These are phyloP conservation scores for Pseudochirops corinnae DNA, from an alignment of 2,797 vertebrate species.

Conservation along the genomic window DNA sequence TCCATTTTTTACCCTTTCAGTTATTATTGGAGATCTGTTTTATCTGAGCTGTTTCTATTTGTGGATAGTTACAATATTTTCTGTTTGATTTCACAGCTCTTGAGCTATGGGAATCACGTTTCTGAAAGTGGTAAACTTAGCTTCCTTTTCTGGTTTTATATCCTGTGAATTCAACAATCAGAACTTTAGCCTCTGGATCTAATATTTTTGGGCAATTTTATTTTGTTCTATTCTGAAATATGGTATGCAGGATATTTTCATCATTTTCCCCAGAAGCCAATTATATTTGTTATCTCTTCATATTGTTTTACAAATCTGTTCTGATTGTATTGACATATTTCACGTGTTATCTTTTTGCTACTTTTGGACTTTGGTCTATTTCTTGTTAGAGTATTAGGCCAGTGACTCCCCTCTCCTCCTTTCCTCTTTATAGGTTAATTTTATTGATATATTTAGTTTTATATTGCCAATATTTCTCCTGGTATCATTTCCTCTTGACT, in stretches of 20 bases:
- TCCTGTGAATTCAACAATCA: background rate
- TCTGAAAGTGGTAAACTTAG: background rate
- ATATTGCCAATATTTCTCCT: background rate
- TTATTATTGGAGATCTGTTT: background rate
- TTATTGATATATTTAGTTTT: no score
- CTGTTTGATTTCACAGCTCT: background rate
- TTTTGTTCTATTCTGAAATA: background rate
- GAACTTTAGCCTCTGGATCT: no score
- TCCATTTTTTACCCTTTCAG: background rate
- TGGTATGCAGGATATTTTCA: background rate
- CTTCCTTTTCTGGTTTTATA: background rate
- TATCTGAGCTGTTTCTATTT: no score
- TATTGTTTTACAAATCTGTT: background rate
- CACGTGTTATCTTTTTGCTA: background rate
- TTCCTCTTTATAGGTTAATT: no score
- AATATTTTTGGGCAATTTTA: background rate
- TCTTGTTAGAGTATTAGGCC: no score
- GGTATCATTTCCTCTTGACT: background rate
- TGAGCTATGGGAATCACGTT: background rate
- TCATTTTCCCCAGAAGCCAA: background rate
- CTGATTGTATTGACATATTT: background rate
- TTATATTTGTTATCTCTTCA: background rate
- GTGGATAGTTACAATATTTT: background rate
- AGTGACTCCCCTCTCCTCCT: no score
- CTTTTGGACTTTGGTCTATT: no score